phyloP scores from a whole-genome alignment of 2,888 invertebrate genomes.

The Sarcophaga carnaria region DNA sequence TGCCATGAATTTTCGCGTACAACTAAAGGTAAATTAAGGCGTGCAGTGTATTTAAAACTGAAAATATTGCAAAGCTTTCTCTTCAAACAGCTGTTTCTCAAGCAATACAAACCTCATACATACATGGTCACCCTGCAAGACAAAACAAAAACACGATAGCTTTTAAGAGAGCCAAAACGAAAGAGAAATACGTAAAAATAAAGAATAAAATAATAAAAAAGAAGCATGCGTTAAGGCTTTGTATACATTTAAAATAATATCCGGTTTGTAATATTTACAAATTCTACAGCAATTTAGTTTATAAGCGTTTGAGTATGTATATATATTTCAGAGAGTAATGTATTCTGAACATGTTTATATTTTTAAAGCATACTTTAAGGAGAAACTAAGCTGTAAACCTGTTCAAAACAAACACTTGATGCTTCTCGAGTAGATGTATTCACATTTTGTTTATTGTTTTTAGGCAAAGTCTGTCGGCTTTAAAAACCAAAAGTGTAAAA shows the following conservation, averaged over 20 bases:
- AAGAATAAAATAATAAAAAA: slow-evolving; percentile 2
- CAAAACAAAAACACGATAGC: neutral
- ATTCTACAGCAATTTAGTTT: neutral
- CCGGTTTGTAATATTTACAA: slow-evolving; percentile 59
- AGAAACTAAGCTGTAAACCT: slow-evolving; percentile 36
- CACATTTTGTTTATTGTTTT: neutral
- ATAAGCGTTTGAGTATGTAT: neutral
- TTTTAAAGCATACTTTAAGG: slow-evolving; percentile 42
- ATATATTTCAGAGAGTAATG: neutral
- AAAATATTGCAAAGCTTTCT: slow-evolving; percentile 53
- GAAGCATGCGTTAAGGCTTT: slow-evolving; percentile 59
- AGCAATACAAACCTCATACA: neutral
- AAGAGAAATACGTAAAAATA: neutral
- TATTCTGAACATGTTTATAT: neutral
- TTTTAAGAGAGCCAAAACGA: slow-evolving; percentile 26
- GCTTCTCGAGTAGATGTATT: slow-evolving; percentile 31
- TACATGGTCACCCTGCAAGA: slow-evolving; percentile 40
- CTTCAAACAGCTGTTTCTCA: slow-evolving; percentile 46
- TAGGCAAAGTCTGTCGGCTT: too few species aligned
- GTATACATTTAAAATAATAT: slow-evolving; percentile 40
- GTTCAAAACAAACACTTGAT: slow-evolving; percentile 57
- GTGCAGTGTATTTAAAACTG: slow-evolving; percentile 57
- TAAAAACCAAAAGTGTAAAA: too few species aligned
- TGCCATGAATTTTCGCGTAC: slow-evolving; percentile 60
- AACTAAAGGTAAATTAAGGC: slow-evolving; percentile 64